Evolutionary conservation across 2,888 invertebrate genomes (phyloP), one percentile per base, ranked within the genome.

Genomic region (Polyploca ridens): DNA sequence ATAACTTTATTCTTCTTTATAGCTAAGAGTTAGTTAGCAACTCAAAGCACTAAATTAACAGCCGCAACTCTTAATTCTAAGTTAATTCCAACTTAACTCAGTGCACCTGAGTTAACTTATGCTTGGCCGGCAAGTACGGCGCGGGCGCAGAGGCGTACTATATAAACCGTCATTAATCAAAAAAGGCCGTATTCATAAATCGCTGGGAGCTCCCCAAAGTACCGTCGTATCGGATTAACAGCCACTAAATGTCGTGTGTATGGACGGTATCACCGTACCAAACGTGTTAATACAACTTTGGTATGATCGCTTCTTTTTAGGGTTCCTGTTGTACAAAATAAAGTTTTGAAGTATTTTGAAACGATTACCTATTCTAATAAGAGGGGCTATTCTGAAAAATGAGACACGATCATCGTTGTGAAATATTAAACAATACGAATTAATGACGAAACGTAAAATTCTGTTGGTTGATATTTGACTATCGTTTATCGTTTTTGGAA

Each of bases 181-280:
- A 75, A 64, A 68, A 69, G 63, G 69, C 72, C 74, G 78, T 74
- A 76, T 75, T 79, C 84, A 89, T 88, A 89, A 86, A 89, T 89
- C 83, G 82, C 76, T 62, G 19, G 63, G 66, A 71, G 83, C 81
- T 85, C 81, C 85, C 83, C 82, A 84, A 82, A 83, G 81, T 77
- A 77, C 75, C 74, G 67, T 54, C 77, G 81, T 84, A 82, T 89
- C 85, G 82, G 87, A 87, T 89, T 88, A 88, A 86, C 87, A 85
- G 78, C 75, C 82, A 73, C 81, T 84, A 82, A 88, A 63, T 58
- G 49, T 54, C 65, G 69, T 65, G 65, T 58, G 72, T 77, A 78
- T 72, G 76, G 71, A 71, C 78, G 77, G 78, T 81, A 84, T 84
- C 81, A 75, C 73, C 68, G 67, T 57, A 76, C 71, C 76, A 77